Base-by-base conservation (phyloP, 1,140 invertebrate species). In the Eulimnadia texana region DNA sequence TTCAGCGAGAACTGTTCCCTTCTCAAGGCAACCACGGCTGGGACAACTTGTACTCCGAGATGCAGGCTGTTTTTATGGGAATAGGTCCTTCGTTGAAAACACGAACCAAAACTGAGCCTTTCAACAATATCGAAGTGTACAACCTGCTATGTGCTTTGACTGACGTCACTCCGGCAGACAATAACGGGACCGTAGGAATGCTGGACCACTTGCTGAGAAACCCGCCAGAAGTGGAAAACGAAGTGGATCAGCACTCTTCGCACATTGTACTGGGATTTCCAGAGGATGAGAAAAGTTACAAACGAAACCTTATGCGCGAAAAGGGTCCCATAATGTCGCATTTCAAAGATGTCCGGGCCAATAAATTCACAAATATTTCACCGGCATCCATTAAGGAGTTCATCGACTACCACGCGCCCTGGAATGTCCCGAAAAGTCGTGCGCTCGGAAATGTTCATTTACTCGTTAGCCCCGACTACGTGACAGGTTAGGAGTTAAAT, bases 81-180 rank as follows among this genome's bases (percentile, higher is more conserved):
- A 66, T 66, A 64, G 74, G 77, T n/a, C 74, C 75, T 60, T 63
- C 68, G 19, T 73, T 77, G 67, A 72, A 68, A 63, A 61, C 65
- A 28, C 67, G 65, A 22, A 63, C 58, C 24, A 52, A 58, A 11
- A 65, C 62, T 1, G 64, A 71, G 2, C 68, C 67, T 10, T 76
- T 77, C 64, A 59, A 71, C 28, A 73, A 67, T 63, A 71, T 77
- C 19, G 74, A 78, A 64, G 66, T 77, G 11, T 78, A 77, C 66
- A 71, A 72, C 20, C 60, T 77, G 42, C 70, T 77, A 69, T 77
- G 75, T 61, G 54, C 71, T 55, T 57, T 78, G 11, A 64, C 76
- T 13, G 67, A 70, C n/a, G 68, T 75, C 6, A 68, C 63, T 13
- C 67, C 69, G 20, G 66, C 72, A 6, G 67, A 70, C 28, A 75